phyloP scores from a whole-genome alignment of 2,888 invertebrate genomes.

The Cosmia trapezina region DNA sequence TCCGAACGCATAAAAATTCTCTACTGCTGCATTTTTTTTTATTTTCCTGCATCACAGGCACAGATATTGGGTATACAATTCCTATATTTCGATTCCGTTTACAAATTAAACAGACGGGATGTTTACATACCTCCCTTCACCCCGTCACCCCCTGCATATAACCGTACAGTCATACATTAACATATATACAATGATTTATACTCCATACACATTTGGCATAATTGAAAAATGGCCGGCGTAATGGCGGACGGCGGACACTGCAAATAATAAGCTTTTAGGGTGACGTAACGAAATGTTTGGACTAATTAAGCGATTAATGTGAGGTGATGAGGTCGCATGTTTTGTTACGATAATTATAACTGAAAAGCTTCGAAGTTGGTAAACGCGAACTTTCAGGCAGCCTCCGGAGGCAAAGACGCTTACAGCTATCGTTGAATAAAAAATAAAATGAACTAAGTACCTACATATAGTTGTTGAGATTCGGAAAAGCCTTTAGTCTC shows the following conservation, averaged over 20 bases:
- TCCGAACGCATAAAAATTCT: slow-evolving; percentile 74
- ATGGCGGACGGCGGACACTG: slow-evolving; percentile 80
- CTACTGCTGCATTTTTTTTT: slow-evolving; percentile 69
- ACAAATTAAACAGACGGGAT: slow-evolving; percentile 87
- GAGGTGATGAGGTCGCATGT: slow-evolving; percentile 40
- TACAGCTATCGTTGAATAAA: neutral
- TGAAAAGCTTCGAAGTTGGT: neutral
- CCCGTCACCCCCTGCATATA: slow-evolving; percentile 39
- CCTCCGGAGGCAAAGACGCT: neutral
- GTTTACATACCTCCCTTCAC: slow-evolving; percentile 69
- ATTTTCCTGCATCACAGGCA: slow-evolving; percentile 70
- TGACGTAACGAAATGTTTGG: slow-evolving; percentile 65
- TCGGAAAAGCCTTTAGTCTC: too few relatives aligned
- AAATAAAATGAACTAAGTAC: too few relatives aligned
- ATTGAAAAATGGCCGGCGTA: slow-evolving; percentile 89
- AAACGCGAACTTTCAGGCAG: neutral
- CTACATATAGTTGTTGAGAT: too few relatives aligned
- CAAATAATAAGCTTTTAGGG: slow-evolving; percentile 83
- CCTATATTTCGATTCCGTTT: slow-evolving; percentile 83
- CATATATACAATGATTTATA: slow-evolving; percentile 84
- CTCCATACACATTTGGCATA: slow-evolving; percentile 88
- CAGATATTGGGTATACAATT: slow-evolving; percentile 76
- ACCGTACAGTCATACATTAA: slow-evolving; percentile 60
- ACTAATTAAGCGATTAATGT: slow-evolving; percentile 67
- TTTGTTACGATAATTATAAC: slow-evolving; percentile 39